Evolutionary conservation across 1,140 invertebrate genomes (phyloP).

Genomic region (Cherax quadricarinatus): DNA sequence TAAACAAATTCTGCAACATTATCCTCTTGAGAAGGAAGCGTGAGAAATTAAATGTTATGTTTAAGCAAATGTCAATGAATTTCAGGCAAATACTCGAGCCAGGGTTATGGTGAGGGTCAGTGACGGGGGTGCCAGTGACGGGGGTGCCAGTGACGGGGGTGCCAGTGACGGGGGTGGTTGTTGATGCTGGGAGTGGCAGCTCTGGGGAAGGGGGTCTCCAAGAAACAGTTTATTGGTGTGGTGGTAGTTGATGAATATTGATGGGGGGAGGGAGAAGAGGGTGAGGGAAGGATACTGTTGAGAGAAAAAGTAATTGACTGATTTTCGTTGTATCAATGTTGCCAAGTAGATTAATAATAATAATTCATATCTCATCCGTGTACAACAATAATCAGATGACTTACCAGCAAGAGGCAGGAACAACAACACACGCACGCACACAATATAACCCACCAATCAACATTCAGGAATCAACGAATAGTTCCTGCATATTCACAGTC

Average conservation of each 20-base stretch:
- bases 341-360: not conserved
- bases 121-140: not conserved
- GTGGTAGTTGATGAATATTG: no score
- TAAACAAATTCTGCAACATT: constrained; percentile 20
- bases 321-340: constrained; percentile 3
- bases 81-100: not conserved
- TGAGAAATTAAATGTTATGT: not conserved
- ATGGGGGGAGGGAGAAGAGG: not conserved
- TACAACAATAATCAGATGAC: no score
- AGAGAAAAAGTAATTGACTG: not conserved
- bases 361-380: no score
- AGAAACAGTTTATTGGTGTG: no score
- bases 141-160: not conserved
- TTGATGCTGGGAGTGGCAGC: no score
- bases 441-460: no score
- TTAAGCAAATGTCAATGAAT: not conserved
- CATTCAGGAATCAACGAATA: no score
- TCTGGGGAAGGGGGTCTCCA: no score
- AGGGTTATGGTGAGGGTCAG: not conserved
- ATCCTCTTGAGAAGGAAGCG: constrained; percentile 26
- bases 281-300: not conserved
- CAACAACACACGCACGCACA: no score
- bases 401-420: no score
- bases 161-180: not conserved
- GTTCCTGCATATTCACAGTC: no score